Conservation (phyloP, 2,888 invertebrate species). For the Lottia scabra region DNA sequence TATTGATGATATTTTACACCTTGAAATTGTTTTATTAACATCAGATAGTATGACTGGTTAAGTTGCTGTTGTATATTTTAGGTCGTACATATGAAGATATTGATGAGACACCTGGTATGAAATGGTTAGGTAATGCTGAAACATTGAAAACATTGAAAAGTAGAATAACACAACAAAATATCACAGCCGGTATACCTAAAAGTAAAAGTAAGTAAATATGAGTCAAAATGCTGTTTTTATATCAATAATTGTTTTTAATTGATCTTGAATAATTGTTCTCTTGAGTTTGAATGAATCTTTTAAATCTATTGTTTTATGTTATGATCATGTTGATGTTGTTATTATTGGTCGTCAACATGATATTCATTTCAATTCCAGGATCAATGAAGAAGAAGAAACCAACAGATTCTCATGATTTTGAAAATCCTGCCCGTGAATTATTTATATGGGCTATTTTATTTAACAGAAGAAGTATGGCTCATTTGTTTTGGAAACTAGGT, state of each 20-base stretch:
- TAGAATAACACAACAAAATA: not conserved
- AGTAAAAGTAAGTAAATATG: not conserved
- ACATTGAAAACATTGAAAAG: not conserved
- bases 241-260: no score
- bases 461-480: conserved; percentile 61
- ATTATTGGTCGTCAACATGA: no score
- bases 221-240: no score
- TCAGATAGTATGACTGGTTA: not conserved
- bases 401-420: conserved; percentile 36
- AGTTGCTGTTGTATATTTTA: conserved; percentile 7
- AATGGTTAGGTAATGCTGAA: conserved; percentile 23
- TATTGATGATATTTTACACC: no score
- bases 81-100: conserved; percentile 28
- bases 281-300: no score
- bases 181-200: not conserved
- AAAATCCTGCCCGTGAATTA: conserved; percentile 60
- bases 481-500: conserved; percentile 64
- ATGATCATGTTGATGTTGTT: no score
- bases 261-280: no score
- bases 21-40: not conserved
- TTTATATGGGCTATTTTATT: conserved; percentile 68
- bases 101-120: conserved; percentile 20
- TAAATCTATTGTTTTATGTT: no score
- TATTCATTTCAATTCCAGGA: no score
- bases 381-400: conserved; percentile 24